These are phyloP conservation scores for Drosophila mercatorum DNA, from an alignment of 2,888 invertebrate species.

Conservation along the genomic window DNA sequence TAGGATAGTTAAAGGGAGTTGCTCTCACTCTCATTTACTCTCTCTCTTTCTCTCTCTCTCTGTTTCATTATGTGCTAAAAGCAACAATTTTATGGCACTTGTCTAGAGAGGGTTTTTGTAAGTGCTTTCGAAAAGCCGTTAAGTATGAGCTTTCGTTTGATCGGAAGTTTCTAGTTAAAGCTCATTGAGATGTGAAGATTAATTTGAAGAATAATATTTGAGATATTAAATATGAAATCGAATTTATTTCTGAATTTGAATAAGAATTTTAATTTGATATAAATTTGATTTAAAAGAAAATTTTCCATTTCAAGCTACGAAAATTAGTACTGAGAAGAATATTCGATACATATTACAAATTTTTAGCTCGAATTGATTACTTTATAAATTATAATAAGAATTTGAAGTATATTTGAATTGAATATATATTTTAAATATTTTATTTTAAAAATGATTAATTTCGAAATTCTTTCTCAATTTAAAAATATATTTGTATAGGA, in stretches of 20 bases:
- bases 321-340: too few relatives aligned
- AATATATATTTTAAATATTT: not conserved
- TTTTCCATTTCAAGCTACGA: too few relatives aligned
- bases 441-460: not conserved
- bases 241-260: not conserved
- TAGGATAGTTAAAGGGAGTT: constrained; percentile 13
- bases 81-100: constrained; percentile 9
- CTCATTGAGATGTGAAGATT: not conserved
- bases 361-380: too few relatives aligned
- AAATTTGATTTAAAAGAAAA: too few relatives aligned
- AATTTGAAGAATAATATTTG: not conserved
- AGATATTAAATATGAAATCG: too few relatives aligned
- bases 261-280: not conserved
- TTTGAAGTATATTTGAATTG: too few relatives aligned
- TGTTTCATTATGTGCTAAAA: constrained; percentile 33
- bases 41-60: not conserved
- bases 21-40: not conserved
- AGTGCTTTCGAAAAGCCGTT: constrained; percentile 5
- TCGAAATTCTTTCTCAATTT: too few relatives aligned
- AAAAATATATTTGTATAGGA: not conserved
- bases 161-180: not conserved
- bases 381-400: too few relatives aligned
- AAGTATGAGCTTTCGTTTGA: constrained; percentile 6
- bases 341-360: too few relatives aligned
- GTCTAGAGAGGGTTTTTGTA: not conserved